A percentile compares a stretch with the other conserved stretches of the same genome.
These are phyloP conservation scores for Campoplex capitator DNA, from an alignment of 2,888 invertebrate species.

Conservation along the genomic window DNA sequence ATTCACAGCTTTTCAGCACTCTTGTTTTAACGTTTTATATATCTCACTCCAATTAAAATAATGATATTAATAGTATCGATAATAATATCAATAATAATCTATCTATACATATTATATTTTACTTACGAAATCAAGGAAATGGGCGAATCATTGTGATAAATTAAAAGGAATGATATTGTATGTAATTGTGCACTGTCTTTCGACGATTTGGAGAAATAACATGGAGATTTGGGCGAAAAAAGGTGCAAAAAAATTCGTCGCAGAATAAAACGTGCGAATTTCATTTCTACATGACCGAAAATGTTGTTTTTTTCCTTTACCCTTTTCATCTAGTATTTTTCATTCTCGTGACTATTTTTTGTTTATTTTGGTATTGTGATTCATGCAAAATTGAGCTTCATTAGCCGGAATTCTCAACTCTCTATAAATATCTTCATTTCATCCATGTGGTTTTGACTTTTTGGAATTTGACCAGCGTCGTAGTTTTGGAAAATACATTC, in stretches of 20 bases:
- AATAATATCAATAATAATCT: conserved; percentile 16
- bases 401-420: no score
- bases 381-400: no score
- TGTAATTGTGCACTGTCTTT: conserved; percentile 42
- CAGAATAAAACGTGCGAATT: conserved; percentile 59
- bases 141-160: conserved; percentile 68
- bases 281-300: conserved; percentile 43
- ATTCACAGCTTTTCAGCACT: neutral
- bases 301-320: neutral
- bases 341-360: neutral
- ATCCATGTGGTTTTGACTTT: neutral
- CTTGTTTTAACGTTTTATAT: neutral
- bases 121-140: conserved; percentile 56
- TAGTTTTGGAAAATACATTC: neutral
- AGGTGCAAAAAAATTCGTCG: conserved; percentile 24
- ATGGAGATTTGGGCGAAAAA: neutral
- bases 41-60: neutral
- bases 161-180: conserved; percentile 55
- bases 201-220: conserved; percentile 10
- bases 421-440: no score
- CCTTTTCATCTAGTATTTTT: neutral
- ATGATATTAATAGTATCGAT: neutral
- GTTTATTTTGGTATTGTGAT: no score
- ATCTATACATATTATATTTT: conserved; percentile 63
- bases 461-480: neutral